These are phyloP conservation scores for Notamacropus eugenii DNA, from an alignment of 2,797 vertebrate genomes.

Conservation along the genomic window DNA sequence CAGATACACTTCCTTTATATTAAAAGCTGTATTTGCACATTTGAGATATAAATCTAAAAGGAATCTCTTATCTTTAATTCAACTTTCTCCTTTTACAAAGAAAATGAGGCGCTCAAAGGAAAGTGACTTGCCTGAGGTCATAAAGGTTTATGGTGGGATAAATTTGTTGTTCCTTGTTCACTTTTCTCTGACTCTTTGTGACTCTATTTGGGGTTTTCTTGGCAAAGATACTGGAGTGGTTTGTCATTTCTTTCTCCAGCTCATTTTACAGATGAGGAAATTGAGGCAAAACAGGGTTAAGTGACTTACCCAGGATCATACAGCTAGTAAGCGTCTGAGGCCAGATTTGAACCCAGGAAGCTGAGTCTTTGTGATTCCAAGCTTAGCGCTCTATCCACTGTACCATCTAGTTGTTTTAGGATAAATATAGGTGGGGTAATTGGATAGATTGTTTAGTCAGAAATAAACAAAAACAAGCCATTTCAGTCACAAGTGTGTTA, in stretches of 20 bases:
- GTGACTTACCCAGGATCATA: background rate
- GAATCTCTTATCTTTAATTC: background rate
- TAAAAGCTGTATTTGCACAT: background rate
- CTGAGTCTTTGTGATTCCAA: background rate
- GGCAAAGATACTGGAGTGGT: too few species aligned
- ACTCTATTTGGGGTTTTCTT: background rate
- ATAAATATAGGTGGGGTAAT: background rate
- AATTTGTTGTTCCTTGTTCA: background rate
- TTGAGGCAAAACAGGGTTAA: background rate
- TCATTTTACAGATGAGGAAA: background rate
- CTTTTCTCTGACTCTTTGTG: background rate
- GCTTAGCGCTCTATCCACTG: background rate
- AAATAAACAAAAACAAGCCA: background rate
- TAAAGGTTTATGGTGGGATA: background rate
- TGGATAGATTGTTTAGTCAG: background rate
- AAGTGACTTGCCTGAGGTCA: background rate
- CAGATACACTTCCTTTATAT: background rate
- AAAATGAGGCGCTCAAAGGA: background rate
- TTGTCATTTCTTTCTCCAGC: background rate
- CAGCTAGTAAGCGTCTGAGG: background rate
- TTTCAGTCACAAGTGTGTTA: background rate
- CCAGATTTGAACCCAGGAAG: background rate
- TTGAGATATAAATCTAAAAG: background rate
- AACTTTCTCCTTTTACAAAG: background rate
- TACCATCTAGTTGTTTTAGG: background rate